Percentiles rank a stretch among this genome's conserved stretches.
Evolutionary conservation across 2,888 invertebrate species (phyloP).

Genomic region (Amaurobius ferox): DNA sequence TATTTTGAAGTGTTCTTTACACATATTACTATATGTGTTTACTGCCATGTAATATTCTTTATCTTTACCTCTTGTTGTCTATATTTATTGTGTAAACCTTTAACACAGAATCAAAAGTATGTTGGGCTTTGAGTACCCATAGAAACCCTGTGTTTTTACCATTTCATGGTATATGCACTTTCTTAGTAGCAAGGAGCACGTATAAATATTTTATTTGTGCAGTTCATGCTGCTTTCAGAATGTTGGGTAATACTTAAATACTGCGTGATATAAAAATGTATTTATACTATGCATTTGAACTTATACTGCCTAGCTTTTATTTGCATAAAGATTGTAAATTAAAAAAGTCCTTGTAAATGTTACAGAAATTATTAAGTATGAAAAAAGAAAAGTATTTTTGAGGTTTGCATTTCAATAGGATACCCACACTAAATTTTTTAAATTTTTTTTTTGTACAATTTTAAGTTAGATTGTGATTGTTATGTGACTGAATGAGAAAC

Average conservation of each 20-base stretch:
- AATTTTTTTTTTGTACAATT: too few relatives aligned
- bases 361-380: too few relatives aligned
- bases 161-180: slow-evolving; percentile 42
- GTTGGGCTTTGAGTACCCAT: slow-evolving; percentile 30
- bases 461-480: too few relatives aligned
- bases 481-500: too few relatives aligned
- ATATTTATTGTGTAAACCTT: slow-evolving; percentile 67
- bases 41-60: slow-evolving; percentile 70
- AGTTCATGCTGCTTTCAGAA: slow-evolving; percentile 14
- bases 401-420: not conserved
- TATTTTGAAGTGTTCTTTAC: slow-evolving; percentile 71
- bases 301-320: not conserved
- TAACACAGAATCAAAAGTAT: slow-evolving; percentile 66
- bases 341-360: too few relatives aligned
- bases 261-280: slow-evolving; percentile 2
- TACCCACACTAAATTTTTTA: too few relatives aligned
- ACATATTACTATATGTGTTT: slow-evolving; percentile 60
- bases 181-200: slow-evolving; percentile 56
- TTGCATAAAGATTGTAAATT: not conserved
- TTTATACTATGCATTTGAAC: not conserved
- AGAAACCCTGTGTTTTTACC: slow-evolving; percentile 26
- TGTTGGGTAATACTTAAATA: slow-evolving; percentile 3
- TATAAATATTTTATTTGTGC: slow-evolving; percentile 52
- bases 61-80: slow-evolving; percentile 60
- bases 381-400: not conserved